These are phyloP conservation scores for Oncorhynchus kisutch DNA, from an alignment of 2,113 vertebrate species.

Conservation along the genomic window DNA sequence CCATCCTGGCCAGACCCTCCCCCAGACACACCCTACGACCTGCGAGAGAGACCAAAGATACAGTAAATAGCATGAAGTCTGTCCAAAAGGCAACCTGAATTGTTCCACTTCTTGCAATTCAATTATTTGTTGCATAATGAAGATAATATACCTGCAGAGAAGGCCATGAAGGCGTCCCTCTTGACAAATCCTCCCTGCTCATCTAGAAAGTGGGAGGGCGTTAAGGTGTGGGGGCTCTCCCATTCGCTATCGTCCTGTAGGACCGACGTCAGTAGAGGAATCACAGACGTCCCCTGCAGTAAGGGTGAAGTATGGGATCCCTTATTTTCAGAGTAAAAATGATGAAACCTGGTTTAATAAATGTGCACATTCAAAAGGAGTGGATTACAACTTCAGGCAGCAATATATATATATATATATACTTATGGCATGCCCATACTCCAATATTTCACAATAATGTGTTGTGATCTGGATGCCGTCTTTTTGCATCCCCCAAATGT, in stretches of 20 bases:
- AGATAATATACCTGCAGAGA: constrained; percentile 64
- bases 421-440: no score
- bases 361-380: no score
- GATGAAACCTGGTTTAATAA: no score
- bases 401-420: no score
- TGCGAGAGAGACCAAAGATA: constrained; percentile 34
- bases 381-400: no score
- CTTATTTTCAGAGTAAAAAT: constrained; percentile 8
- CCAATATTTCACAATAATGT: no score
- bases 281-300: constrained; percentile 65
- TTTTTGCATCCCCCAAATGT: no score
- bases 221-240: constrained; percentile 65
- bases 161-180: constrained; percentile 68
- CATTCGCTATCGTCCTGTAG: constrained; percentile 69
- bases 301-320: no score
- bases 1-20: constrained; percentile 77
- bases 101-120: neutral
- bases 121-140: neutral
- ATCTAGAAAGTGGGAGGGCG: constrained; percentile 70
- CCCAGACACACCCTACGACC: constrained; percentile 46
- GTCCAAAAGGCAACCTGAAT: no score
- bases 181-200: constrained; percentile 57
- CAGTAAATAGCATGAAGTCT: neutral
- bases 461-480: no score
- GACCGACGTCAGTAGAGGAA: constrained; percentile 66